Conservation (phyloP, 2,888 invertebrate species). For the Xestia xanthographa region DNA sequence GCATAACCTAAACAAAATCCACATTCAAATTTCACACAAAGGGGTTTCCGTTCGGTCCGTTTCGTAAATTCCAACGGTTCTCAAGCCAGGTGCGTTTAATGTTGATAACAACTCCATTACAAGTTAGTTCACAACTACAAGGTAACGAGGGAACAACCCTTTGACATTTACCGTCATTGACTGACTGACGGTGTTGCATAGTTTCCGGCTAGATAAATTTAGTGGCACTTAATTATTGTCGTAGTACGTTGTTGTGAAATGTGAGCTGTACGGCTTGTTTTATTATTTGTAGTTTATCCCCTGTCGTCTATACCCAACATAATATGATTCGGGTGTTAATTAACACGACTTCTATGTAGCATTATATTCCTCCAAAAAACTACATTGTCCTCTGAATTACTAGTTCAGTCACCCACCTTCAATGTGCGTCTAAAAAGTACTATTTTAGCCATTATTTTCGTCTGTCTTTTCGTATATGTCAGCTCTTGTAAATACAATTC, state of each 20-base stretch:
- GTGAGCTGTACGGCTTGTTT: neutral
- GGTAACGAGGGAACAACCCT: constrained; percentile 1
- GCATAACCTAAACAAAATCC: neutral
- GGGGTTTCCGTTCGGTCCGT: neutral
- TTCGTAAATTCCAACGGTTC: neutral
- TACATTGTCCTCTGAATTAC: no score
- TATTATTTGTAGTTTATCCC: neutral
- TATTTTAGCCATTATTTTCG: no score
- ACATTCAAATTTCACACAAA: neutral
- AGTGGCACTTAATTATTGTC: neutral
- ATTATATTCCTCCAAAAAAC: no score
- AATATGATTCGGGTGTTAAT: neutral
- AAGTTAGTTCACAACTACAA: constrained; percentile 32
- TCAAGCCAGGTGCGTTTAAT: constrained; percentile 39
- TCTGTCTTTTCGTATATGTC: no score
- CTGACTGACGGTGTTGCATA: constrained; percentile 17
- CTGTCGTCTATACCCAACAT: neutral
- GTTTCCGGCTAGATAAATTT: neutral
- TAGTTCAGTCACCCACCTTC: no score
- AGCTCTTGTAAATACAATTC: no score
- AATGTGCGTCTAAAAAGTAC: no score
- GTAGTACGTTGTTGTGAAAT: neutral
- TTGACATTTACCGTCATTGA: constrained; percentile 27
- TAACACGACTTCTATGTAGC: neutral
- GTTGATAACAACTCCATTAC: constrained; percentile 24